These are phyloP conservation scores for Rhagonycha fulva DNA, from an alignment of 2,888 invertebrate species.

Conservation along the genomic window DNA sequence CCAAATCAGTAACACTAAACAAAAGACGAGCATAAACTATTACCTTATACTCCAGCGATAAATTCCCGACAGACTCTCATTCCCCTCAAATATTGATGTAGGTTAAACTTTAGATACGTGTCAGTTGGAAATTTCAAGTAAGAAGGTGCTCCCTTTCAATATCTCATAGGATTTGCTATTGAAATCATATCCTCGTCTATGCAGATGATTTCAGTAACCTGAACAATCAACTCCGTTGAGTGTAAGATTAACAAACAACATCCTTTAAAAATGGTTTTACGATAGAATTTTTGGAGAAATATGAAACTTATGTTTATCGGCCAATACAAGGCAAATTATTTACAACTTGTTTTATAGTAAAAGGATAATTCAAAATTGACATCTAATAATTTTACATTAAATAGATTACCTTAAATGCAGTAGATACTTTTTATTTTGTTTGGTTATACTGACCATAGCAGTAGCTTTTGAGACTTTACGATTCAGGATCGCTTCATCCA, in stretches of 20 bases:
- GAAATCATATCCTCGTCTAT: neutral
- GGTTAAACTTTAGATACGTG: neutral
- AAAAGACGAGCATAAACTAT: neutral
- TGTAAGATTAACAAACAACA: neutral
- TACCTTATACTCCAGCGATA: neutral
- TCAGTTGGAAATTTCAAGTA: neutral
- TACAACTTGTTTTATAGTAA: neutral
- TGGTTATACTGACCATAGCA: too few relatives aligned
- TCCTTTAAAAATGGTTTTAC: neutral
- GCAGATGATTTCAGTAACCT: neutral
- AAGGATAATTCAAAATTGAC: neutral
- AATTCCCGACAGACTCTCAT: neutral
- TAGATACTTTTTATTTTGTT: too few relatives aligned
- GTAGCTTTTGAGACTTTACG: too few relatives aligned
- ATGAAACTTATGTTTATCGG: neutral
- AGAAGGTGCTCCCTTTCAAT: neutral
- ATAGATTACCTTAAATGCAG: too few relatives aligned
- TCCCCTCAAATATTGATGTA: neutral
- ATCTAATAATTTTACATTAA: too few relatives aligned
- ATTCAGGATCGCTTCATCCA: too few relatives aligned
- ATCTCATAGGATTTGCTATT: neutral
- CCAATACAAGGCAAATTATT: neutral
- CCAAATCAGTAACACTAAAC: neutral
- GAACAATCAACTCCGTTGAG: neutral
- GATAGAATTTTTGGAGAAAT: neutral